phyloP scores from a whole-genome alignment of 2,113 vertebrate species.

The Hemibates koningsi region DNA sequence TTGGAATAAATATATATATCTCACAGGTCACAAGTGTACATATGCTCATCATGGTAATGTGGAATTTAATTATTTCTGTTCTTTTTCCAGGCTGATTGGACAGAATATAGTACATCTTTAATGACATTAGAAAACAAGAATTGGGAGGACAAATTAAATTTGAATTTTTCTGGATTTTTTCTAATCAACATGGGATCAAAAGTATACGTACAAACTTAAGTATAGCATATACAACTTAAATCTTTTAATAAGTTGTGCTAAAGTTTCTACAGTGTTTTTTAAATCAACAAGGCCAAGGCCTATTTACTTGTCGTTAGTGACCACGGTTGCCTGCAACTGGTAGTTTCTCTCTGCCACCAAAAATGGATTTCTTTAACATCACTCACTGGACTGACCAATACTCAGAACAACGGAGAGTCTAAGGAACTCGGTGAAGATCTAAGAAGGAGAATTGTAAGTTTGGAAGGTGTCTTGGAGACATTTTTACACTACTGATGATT shows the following conservation, averaged over 20 bases:
- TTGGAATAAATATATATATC: background rate
- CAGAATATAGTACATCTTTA: background rate
- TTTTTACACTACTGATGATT: background rate
- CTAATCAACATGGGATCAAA: background rate
- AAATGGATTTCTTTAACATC: background rate
- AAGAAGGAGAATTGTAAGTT: background rate
- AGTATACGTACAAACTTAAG: background rate
- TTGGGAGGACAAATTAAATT: background rate
- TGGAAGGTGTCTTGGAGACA: background rate
- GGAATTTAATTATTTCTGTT: background rate
- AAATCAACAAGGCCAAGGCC: background rate
- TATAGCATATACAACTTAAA: background rate
- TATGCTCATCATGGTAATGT: background rate
- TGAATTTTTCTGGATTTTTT: background rate
- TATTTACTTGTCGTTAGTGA: background rate
- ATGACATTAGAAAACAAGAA: background rate
- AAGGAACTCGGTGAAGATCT: background rate
- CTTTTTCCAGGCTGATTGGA: background rate
- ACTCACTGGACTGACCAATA: background rate
- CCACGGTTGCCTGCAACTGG: background rate
- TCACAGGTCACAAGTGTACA: background rate
- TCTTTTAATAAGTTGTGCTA: background rate
- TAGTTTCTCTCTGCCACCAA: background rate
- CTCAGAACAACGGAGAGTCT: background rate
- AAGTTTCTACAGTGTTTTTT: background rate